These are phyloP conservation scores for Apis dorsata DNA, from an alignment of 1,140 invertebrate genomes.

Conservation along the genomic window DNA sequence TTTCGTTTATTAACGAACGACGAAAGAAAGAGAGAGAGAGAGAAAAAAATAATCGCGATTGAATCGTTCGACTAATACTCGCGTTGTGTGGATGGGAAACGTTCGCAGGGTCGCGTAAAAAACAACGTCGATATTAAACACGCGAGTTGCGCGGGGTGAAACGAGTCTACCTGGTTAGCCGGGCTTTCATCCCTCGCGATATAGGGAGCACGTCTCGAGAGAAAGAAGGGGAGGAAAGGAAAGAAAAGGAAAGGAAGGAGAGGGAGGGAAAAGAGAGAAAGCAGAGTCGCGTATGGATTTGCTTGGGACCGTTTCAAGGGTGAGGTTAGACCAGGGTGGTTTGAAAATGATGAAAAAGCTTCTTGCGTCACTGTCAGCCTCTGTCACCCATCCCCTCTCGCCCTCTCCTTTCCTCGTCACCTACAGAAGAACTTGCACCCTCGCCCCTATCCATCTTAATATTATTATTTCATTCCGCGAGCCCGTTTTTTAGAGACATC, in stretches of 20 bases:
- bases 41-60: no score
- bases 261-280: constrained; percentile 23
- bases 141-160: constrained; percentile 6
- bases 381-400: constrained; percentile 44
- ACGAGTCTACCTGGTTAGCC: constrained; percentile 48
- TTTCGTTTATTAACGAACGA: no score
- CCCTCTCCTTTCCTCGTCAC: constrained; percentile 37
- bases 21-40: no score
- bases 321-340: constrained; percentile 62
- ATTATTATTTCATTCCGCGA: constrained; percentile 77
- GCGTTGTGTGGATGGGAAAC: neutral
- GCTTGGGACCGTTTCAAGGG: constrained; percentile 58
- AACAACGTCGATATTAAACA: constrained; percentile 42
- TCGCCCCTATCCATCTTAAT: constrained; percentile 74
- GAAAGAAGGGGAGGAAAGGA: constrained; percentile 49
- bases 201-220: constrained; percentile 41
- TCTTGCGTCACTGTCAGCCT: constrained; percentile 68
- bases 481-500: constrained; percentile 67
- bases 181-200: constrained; percentile 37
- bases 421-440: constrained; percentile 68
- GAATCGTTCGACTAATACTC: neutral
- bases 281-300: constrained; percentile 64
- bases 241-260: constrained; percentile 12
- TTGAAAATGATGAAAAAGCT: constrained; percentile 70
- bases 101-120: constrained; percentile 19